Evolutionary conservation across 2,888 invertebrate species (phyloP).

Genomic region (Pollenia angustigena): DNA sequence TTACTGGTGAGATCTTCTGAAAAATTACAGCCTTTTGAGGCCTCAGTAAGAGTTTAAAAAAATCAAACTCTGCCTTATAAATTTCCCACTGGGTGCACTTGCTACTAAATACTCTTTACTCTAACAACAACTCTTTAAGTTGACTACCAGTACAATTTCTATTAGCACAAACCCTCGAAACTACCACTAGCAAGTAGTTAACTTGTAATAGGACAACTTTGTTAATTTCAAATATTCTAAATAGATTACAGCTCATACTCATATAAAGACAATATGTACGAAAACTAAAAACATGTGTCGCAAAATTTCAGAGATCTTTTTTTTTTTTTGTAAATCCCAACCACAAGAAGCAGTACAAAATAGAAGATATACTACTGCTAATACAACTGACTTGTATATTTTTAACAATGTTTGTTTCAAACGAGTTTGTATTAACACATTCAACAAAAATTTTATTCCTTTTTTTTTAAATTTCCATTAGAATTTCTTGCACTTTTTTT

Average conservation of each 20-base stretch:
- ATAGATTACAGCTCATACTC: constrained; percentile 27
- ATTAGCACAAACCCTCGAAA: constrained; percentile 15
- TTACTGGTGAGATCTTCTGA: no score
- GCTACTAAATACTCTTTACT: not conserved
- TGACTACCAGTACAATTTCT: constrained; percentile 5
- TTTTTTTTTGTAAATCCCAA: constrained; percentile 1
- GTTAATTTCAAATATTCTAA: constrained; percentile 55
- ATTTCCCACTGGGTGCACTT: not conserved
- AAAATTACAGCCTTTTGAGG: no score
- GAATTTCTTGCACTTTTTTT: constrained; percentile 13
- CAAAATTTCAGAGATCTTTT: constrained; percentile 16
- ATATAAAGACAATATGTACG: constrained; percentile 26
- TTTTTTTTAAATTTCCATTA: constrained; percentile 15
- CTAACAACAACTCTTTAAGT: not conserved
- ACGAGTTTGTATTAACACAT: constrained; percentile 57
- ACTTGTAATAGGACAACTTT: constrained; percentile 53
- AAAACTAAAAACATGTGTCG: constrained; percentile 22
- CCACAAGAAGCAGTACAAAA: constrained; percentile 54
- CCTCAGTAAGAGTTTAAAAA: no score
- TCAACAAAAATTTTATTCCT: constrained; percentile 21
- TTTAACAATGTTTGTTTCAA: not conserved
- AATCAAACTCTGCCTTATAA: not conserved
- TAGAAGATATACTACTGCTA: constrained; percentile 20
- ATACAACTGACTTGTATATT: not conserved
- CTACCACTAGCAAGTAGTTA: constrained; percentile 43